Evolutionary conservation across 2,888 invertebrate species (phyloP).

Genomic region (Drosophila longiperda): DNA sequence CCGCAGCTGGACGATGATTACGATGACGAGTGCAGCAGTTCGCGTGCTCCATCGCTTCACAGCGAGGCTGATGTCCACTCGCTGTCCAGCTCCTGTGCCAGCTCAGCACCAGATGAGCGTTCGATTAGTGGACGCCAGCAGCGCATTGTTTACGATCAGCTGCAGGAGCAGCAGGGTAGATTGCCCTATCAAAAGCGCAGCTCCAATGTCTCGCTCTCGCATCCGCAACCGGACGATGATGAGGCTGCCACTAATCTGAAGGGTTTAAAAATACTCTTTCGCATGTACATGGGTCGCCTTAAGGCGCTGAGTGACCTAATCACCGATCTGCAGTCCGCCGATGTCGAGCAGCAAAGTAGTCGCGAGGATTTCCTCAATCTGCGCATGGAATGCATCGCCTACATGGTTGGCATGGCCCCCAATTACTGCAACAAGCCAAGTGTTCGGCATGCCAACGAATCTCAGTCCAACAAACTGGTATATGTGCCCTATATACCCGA

Average conservation of each 20-base stretch:
- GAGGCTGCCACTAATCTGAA: conserved; percentile 78
- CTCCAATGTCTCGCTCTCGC: conserved; percentile 75
- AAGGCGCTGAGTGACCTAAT: conserved; percentile 82
- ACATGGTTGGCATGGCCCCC: conserved; percentile 73
- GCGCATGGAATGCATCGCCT: conserved; percentile 82
- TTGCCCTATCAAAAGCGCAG: conserved; percentile 74
- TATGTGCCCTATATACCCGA: conserved; percentile 83
- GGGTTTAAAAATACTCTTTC: conserved; percentile 87
- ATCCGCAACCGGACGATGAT: conserved; percentile 63
- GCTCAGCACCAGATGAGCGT: conserved; percentile 77
- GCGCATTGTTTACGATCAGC: conserved; percentile 79
- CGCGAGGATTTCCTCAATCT: conserved; percentile 79
- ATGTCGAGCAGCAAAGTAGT: conserved; percentile 74
- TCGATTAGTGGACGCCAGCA: conserved; percentile 67
- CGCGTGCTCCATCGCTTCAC: conserved; percentile 75
- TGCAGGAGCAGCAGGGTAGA: conserved; percentile 71
- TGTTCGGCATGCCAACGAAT: conserved; percentile 44
- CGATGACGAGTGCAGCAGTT: conserved; percentile 74
- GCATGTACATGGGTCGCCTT: conserved; percentile 87
- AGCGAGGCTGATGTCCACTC: conserved; percentile 82
- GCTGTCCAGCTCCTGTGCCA: conserved; percentile 77
- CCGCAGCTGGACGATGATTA: conserved; percentile 76
- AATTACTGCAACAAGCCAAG: conserved; percentile 67
- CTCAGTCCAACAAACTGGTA: conserved; percentile 51
- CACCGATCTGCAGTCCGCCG: conserved; percentile 79